Evolutionary conservation across 2,113 vertebrate species (phyloP).

Genomic region (Sarotherodon lohbergeri): DNA sequence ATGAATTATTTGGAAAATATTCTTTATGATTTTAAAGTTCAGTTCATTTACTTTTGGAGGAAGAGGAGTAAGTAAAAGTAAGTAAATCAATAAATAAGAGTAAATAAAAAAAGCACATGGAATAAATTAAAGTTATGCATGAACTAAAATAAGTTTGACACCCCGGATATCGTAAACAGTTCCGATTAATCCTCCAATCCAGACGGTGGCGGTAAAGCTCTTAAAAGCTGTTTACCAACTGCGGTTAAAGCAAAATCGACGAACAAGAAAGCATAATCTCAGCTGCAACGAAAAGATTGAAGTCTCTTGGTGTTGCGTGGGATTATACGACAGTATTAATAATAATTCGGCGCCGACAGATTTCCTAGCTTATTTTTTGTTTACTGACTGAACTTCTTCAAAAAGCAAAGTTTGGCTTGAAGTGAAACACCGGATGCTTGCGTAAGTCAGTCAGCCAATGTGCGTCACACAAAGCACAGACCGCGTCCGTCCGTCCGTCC

Average conservation of each 20-base stretch:
- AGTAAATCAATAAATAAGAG: background rate
- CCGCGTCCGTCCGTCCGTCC: background rate
- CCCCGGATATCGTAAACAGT: too few relatives aligned
- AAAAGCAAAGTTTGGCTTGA: background rate
- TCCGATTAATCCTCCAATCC: background rate
- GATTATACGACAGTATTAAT: too few relatives aligned
- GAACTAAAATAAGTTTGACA: background rate
- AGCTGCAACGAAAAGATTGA: background rate
- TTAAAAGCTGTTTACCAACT: background rate
- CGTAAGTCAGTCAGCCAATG: background rate
- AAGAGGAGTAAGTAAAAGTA: background rate
- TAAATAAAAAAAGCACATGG: background rate
- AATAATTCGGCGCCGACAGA: background rate
- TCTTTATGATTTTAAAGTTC: background rate
- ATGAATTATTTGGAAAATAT: background rate
- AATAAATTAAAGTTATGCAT: background rate
- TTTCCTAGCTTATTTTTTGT: background rate
- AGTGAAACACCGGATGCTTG: background rate
- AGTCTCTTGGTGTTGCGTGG: background rate
- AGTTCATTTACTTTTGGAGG: background rate
- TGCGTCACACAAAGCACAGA: slow-evolving; percentile 36
- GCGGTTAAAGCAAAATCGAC: background rate
- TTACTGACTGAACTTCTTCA: background rate
- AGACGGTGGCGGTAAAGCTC: background rate
- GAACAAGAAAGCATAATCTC: background rate